Base-by-base conservation (phyloP, 2,888 invertebrate species). In the Griposia aprilina region DNA sequence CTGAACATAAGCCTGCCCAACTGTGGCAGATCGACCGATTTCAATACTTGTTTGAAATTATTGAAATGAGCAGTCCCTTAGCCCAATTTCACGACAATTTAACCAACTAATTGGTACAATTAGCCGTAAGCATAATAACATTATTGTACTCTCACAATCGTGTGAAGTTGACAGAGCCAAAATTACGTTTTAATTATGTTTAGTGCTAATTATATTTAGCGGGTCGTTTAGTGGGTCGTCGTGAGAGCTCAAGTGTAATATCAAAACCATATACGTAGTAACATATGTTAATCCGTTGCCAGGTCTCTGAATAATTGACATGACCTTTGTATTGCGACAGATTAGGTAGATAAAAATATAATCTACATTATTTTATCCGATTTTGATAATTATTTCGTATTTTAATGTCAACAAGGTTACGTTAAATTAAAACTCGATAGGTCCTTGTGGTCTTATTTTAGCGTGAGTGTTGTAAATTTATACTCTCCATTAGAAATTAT, bases 221-320 rank as follows among this genome's bases (percentile, higher is more conserved):
- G n/a, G 36, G 26, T n/a, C 73, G 30, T 50, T 67, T 52, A 71
- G 57, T 50, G 8, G 23, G 26, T n/a, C 55, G 50, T 78, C 48
- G 30, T 13, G 67, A 23, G 30, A 36, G 45, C 52, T 60, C 41
- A 70, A 11, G 36, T 41, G 20, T 69, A 63, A n/a, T 23, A 66
- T 78, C 65, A 50, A 62, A 85, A 77, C 57, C 57, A 66, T 57
- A 30, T 62, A 71, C 41, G n/a, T 45, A 17, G 13, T 57, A 41
- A 57, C 7, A 30, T 66, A 62, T 76, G 59, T 75, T 67, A 87
- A 85, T 70, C 74, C 74, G 65, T 74, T 74, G 62, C 36, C 76
- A 63, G 30, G 41, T 41, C 65, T 60, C 52, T 88, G 75, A 87
- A 87, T 88, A 83, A 83, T 81, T 83, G 57, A 78, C 62, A 70